A percentile compares a stretch with the other conserved stretches of the same genome.
These are phyloP conservation scores for Dipodomys stephensi DNA, from an alignment of 2,113 vertebrate species.

Conservation along the genomic window DNA sequence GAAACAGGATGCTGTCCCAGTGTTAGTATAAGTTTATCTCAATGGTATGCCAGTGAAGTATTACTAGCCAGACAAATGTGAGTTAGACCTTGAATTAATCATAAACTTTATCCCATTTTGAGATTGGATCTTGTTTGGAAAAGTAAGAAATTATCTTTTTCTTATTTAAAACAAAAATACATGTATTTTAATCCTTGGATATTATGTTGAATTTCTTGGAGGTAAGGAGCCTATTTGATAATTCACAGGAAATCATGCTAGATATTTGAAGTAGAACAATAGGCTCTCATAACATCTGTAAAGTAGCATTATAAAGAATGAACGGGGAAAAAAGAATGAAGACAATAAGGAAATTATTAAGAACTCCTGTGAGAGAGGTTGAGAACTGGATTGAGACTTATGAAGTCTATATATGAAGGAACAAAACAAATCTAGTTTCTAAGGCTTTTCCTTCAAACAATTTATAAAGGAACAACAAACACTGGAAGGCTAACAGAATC, in stretches of 20 bases:
- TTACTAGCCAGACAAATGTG: background rate
- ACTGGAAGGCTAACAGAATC: background rate
- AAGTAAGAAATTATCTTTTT: background rate
- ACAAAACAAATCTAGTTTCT: background rate
- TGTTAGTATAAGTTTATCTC: conserved; percentile 13
- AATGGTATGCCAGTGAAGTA: background rate
- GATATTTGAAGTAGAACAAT: background rate
- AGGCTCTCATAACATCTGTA: background rate
- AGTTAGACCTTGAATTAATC: background rate
- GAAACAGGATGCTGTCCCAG: background rate
- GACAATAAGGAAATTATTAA: background rate
- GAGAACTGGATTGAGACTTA: background rate
- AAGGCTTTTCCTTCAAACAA: background rate
- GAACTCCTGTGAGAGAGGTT: background rate
- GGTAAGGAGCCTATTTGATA: background rate
- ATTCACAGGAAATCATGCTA: background rate
- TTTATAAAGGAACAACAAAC: background rate
- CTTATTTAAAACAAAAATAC: background rate
- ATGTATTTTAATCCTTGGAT: too few relatives aligned
- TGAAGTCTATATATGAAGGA: background rate
- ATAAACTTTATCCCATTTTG: background rate
- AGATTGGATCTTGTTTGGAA: background rate
- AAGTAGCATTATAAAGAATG: background rate
- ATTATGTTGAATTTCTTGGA: too few relatives aligned
- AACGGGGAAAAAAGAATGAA: background rate